Evolutionary conservation across 2,888 invertebrate genomes (phyloP), one percentile per base, ranked within the genome.

Genomic region (Xanthorhoe spadicearia): DNA sequence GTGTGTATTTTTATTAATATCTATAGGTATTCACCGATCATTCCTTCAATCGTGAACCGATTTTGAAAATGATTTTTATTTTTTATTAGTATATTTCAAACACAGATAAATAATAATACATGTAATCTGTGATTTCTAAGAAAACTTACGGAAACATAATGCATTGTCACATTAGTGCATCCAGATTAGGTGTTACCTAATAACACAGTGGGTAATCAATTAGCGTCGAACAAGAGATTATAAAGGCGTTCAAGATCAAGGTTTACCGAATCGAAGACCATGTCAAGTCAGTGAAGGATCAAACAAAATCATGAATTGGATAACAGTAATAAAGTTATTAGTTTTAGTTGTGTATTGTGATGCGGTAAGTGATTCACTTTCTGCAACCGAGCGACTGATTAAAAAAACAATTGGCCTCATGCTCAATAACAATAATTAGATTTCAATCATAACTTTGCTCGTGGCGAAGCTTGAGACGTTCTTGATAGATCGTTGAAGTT

Each of bases 281-380:
- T 85, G 84, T 76, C 74, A 75, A 63, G 52, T 55, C 64, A 53
- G 66, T 54, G 61, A 66, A 67, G 61, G 62, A 66, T 51, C 66
- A 60, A 18, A 54, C 18, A 18, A 7, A 60, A 65, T 61, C 66
- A 86, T 85, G 86, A 72, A 84, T 66, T 67, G 87, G 46, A 66
- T 79, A 28, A 66, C 69, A 1, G 62, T 86, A 48, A 69, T 83
- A 0, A 85, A 84, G 71, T 83, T 87, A 70, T 76, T 90, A 57
- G 57, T 86, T 54, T 28, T 88, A 35, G 15, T 86, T 43, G 54
- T 23, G 18, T 54, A 53, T 49, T 54, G 56, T 61, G 38, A 65
- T 13, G 48, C 51, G 61, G 56, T 65, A 57, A 54, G 56, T 32
- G 28, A 15, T 32, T 4, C 1, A 13, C 38, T 13, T 10, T 13